Conservation (phyloP, 2,888 invertebrate species). For the Tiliacea citrago region DNA sequence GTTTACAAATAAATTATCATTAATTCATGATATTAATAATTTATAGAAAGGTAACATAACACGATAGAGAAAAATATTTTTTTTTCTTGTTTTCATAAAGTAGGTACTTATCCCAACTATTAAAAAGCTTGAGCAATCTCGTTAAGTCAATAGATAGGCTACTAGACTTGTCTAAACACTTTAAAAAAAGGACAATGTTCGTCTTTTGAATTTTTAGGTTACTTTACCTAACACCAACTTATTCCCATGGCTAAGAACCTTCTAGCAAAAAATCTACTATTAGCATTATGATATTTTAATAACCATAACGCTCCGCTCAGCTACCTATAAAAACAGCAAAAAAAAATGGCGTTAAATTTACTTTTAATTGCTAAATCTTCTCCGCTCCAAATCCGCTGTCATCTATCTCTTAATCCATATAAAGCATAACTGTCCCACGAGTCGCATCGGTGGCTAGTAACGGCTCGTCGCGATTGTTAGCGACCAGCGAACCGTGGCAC, state of each 20-base stretch:
- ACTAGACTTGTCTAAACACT: neutral
- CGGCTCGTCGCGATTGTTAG: conserved; percentile 72
- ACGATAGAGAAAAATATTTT: fast-evolving
- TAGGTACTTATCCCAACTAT: too few species aligned
- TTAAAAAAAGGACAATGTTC: too few species aligned
- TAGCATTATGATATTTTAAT: neutral
- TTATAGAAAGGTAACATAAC: neutral
- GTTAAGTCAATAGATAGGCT: neutral
- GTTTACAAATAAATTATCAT: too few species aligned
- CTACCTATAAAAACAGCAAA: neutral
- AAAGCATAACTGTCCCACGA: conserved; percentile 64
- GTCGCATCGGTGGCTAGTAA: conserved; percentile 67
- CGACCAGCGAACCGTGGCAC: conserved; percentile 71
- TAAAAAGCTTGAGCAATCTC: neutral
- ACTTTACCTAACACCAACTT: neutral
- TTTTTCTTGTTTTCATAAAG: neutral
- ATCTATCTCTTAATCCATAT: conserved; percentile 42
- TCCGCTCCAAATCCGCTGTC: conserved; percentile 59
- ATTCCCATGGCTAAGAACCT: too few species aligned
- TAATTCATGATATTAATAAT: too few species aligned
- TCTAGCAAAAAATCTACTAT: too few species aligned
- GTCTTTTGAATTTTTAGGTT: neutral
- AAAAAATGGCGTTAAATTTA: neutral
- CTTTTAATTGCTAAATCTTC: conserved; percentile 5
- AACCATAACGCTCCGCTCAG: neutral